Evolutionary conservation across 2,113 vertebrate genomes (phyloP), one percentile per base, ranked within the genome.

Genomic region (Crotalus tigris): DNA sequence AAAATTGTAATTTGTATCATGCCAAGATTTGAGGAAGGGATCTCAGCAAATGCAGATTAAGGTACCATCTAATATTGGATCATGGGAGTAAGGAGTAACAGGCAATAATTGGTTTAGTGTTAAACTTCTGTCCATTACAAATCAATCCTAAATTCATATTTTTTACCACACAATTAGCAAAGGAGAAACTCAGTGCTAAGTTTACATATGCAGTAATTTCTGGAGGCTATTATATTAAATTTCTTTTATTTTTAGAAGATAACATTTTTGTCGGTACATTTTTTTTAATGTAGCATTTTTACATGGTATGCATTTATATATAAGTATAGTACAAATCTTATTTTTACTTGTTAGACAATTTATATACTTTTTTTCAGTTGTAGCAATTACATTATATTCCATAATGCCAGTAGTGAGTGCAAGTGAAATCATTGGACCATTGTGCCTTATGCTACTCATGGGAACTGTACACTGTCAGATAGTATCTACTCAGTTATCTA

Each of bases 401-500:
- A 96, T 98, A 97, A 97, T 99, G 95, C 99, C 99, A 0, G 97
- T 97, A 89, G 98, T 98, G 91, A 98, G 96, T 86, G 96, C 97
- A n/a, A 99, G 98, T 57, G 99, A 99, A 94, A 97, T 98, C 46
- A 95, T 99, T 86, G 98, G 98, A 89, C 99, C 99, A 4, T 96
- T 99, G 98, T 99, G 98, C 97, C 98, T 99, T 89, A 99, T 99
- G 99, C 97, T 99, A 87, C 98, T 99, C 93, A 98, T 99, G 98
- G 99, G 99, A 4, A 99, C 99, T 0, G 99, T 99, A 91, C 99
- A 99, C 98, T 99, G 99, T 95, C 99, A 99, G 92, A 99, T 99
- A 26, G 99, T 99, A 95, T 99, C 99, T 29, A 99, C 99, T 0
- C 98, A 99, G 97, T 97, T 98, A 94, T 97, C 96, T 95, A 97